These are phyloP conservation scores for Corythornis madagascariensis DNA, from an alignment of 2,113 vertebrate species.

Conservation along the genomic window DNA sequence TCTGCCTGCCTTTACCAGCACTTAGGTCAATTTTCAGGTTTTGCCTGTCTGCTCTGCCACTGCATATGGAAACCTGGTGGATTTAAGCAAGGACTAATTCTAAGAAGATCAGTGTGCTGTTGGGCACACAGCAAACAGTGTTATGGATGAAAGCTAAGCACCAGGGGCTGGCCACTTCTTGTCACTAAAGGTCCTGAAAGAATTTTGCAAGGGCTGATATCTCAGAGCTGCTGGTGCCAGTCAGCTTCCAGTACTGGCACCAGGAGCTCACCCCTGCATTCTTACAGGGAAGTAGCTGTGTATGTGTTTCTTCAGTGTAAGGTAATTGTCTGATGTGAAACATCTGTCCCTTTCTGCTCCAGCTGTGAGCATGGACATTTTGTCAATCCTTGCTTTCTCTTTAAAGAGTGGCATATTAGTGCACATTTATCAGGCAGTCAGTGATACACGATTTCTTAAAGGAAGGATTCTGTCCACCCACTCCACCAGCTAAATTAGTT, in stretches of 20 bases:
- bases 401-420: constrained; percentile 1
- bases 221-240: background rate
- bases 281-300: background rate
- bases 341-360: constrained; percentile 5
- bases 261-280: background rate
- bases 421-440: constrained; percentile 44
- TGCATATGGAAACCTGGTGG: constrained; percentile 24
- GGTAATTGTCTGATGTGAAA: background rate
- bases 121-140: background rate
- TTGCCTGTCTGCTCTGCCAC: constrained; percentile 43
- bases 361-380: background rate
- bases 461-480: constrained; percentile 49
- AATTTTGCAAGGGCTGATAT: background rate
- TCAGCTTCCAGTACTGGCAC: background rate
- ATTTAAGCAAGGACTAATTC: constrained; percentile 48
- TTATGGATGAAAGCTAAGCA: constrained; percentile 7
- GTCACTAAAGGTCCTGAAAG: background rate
- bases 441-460: constrained; percentile 41
- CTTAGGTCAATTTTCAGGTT: constrained; percentile 17
- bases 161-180: background rate
- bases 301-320: background rate
- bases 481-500: constrained; percentile 55
- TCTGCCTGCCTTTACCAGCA: background rate
- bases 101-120: constrained; percentile 38
- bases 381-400: constrained; percentile 16